Percentiles rank a stretch among this genome's conserved stretches.
phyloP scores from a whole-genome alignment of 2,797 vertebrate genomes.

The Tinamus major region DNA sequence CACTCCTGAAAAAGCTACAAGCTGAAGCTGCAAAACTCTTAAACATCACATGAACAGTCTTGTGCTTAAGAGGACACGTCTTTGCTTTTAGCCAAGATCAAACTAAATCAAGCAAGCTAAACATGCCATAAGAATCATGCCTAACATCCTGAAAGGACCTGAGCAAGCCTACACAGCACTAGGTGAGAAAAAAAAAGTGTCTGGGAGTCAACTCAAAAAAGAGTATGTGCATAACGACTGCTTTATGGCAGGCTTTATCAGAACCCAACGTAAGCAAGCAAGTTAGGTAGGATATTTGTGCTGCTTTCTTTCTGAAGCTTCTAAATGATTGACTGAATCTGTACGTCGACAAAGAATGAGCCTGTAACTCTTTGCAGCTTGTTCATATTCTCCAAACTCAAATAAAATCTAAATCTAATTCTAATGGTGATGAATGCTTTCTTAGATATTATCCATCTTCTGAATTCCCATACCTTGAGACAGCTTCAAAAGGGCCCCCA shows the following conservation, averaged over 20 bases:
- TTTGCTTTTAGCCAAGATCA: neutral
- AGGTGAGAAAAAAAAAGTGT: neutral
- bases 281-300: neutral
- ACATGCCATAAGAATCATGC: neutral
- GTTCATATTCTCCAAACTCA: neutral
- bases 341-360: accelerated
- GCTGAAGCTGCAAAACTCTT: neutral
- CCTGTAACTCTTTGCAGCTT: neutral
- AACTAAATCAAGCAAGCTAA: neutral
- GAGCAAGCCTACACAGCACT: accelerated
- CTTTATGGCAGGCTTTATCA: neutral
- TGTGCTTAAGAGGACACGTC: neutral
- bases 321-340: neutral
- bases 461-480: neutral
- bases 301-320: neutral
- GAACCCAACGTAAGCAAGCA: neutral
- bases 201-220: neutral
- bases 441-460: neutral
- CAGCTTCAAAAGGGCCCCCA: neutral
- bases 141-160: neutral
- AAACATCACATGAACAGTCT: neutral
- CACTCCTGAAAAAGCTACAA: neutral
- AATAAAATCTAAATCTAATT: neutral
- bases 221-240: neutral
- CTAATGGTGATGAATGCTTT: neutral